Percentiles rank a stretch among this genome's conserved stretches.
Evolutionary conservation across 2,888 invertebrate genomes (phyloP).

Genomic region (Hydraecia micacea): DNA sequence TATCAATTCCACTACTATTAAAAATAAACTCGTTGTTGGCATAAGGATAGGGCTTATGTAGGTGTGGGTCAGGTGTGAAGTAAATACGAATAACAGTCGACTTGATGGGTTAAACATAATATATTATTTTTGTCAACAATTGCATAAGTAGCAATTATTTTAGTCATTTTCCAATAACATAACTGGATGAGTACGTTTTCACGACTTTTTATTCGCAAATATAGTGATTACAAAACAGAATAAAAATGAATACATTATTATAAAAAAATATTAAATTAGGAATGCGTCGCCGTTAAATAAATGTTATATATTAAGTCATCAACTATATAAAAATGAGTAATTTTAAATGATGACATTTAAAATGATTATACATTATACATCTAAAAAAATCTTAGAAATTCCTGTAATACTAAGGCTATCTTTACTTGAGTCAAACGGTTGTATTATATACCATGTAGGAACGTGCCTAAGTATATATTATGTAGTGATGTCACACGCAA

Average conservation of each 20-base stretch:
- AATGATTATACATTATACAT: not conserved
- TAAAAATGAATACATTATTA: not conserved
- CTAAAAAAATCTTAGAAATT: not conserved
- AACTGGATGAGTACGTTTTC: not conserved
- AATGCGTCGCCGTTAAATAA: not conserved
- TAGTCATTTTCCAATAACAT: not conserved
- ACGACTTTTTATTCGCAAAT: not conserved
- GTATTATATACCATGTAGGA: not conserved
- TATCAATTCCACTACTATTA: too few species aligned
- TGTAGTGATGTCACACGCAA: not conserved
- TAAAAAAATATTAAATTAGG: not conserved
- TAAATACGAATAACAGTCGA: not conserved
- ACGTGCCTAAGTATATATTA: too few species aligned
- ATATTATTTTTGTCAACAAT: not conserved
- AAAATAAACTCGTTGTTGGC: not conserved
- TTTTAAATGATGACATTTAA: not conserved
- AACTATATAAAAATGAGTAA: too few species aligned
- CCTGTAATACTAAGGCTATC: not conserved
- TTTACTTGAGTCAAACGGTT: not conserved
- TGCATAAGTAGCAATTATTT: not conserved
- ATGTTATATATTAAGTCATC: not conserved
- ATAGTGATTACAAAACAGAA: too few species aligned
- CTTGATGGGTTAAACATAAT: not conserved
- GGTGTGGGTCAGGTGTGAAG: not conserved
- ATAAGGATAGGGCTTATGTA: not conserved